Conservation (phyloP, 2,888 invertebrate species). For the Folsomia candida region DNA sequence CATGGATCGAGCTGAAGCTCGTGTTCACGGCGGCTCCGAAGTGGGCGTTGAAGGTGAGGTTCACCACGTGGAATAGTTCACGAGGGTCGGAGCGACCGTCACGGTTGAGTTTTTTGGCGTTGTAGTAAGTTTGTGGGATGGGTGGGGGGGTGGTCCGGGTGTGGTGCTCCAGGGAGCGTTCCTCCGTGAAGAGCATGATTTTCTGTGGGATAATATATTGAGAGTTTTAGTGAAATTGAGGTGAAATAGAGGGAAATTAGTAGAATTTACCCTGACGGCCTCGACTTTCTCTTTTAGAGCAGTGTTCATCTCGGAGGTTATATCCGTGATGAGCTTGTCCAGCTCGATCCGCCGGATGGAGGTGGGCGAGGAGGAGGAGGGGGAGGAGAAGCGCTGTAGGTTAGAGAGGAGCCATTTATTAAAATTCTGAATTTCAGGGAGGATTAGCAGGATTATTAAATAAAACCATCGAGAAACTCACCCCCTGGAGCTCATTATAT, state of each 20-base stretch:
- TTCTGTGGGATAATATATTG: conserved; percentile 40
- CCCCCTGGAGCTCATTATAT: conserved; percentile 71
- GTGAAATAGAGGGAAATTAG: no score
- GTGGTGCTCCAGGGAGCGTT: conserved; percentile 40
- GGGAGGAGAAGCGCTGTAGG: conserved; percentile 68
- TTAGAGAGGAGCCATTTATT: no score
- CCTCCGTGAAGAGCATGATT: conserved; percentile 41
- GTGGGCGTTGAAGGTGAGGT: conserved; percentile 24
- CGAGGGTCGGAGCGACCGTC: not conserved
- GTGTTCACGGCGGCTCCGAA: conserved; percentile 38
- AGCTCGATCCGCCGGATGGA: conserved; percentile 75
- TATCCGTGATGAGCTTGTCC: conserved; percentile 71
- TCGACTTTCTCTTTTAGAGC: conserved; percentile 86
- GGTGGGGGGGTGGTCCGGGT: conserved; percentile 20
- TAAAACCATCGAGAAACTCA: no score
- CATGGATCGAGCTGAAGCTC: conserved; percentile 73
- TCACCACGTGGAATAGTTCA: conserved; percentile 52
- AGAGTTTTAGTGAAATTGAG: not conserved
- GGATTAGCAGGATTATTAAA: no score
- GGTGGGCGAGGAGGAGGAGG: conserved; percentile 58
- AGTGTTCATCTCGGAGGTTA: conserved; percentile 74
- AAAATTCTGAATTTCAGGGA: no score
- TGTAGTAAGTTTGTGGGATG: conserved; percentile 62
- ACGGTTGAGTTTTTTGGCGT: conserved; percentile 72
- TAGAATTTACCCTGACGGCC: conserved; percentile 71